phyloP scores from a whole-genome alignment of 2,797 vertebrate species.

The Squalus acanthias region DNA sequence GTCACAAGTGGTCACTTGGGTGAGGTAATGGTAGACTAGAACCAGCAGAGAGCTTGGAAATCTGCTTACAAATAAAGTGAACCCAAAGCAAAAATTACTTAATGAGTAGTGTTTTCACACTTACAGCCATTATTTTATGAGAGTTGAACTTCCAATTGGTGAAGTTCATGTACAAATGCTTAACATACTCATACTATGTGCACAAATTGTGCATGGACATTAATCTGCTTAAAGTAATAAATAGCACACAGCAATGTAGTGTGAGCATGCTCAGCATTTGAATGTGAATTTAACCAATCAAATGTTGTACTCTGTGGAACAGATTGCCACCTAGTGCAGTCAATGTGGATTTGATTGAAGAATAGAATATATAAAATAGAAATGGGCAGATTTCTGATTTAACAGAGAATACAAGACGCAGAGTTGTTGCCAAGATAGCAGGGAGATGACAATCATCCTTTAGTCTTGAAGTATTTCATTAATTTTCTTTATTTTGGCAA shows the following conservation, averaged over 20 bases:
- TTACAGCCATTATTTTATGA: neutral
- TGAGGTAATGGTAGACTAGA: neutral
- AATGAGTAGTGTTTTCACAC: neutral
- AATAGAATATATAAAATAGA: neutral
- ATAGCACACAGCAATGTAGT: neutral
- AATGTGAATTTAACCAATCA: slow-evolving; percentile 8
- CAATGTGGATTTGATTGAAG: neutral
- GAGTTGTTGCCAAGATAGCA: neutral
- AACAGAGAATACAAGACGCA: neutral
- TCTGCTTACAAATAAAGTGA: neutral
- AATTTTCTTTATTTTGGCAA: neutral
- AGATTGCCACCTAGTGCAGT: neutral
- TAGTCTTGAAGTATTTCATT: neutral
- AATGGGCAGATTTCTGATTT: neutral
- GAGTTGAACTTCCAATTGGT: neutral
- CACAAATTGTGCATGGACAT: neutral
- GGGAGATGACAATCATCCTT: neutral
- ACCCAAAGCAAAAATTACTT: neutral
- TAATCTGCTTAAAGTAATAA: neutral
- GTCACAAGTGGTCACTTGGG: neutral
- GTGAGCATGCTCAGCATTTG: neutral
- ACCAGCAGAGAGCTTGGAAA: neutral
- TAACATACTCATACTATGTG: neutral
- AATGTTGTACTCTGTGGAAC: neutral
- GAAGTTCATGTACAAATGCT: neutral